These are phyloP conservation scores for Rhagoletis pomonella DNA, from an alignment of 1,140 invertebrate species.

Conservation along the genomic window DNA sequence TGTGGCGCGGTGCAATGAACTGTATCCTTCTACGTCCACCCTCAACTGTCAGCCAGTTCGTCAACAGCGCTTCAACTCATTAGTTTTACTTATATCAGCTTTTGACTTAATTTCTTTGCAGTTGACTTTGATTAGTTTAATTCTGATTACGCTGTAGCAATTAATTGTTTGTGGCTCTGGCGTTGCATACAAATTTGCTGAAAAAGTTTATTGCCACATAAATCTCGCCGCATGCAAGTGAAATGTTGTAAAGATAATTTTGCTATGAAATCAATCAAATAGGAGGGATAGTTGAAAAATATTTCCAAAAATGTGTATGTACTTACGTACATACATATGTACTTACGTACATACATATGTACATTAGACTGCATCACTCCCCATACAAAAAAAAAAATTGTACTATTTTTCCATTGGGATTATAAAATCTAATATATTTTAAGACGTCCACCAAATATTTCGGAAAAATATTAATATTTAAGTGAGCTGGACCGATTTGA, in stretches of 20 bases:
- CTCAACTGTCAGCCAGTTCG: slow-evolving; percentile 26
- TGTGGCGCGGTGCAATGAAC: not conserved
- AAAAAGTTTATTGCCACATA: slow-evolving; percentile 35
- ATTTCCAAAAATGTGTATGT: not conserved
- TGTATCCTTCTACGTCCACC: not conserved
- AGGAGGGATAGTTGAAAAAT: not conserved
- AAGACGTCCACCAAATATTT: no score
- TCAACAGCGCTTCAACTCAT: slow-evolving; percentile 47
- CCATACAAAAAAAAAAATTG: no score
- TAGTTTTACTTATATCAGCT: slow-evolving; percentile 45
- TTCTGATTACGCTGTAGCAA: slow-evolving; percentile 42
- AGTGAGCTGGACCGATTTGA: no score
- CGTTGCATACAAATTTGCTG: slow-evolving; percentile 41
- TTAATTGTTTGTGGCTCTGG: slow-evolving; percentile 15
- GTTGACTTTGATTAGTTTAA: slow-evolving; percentile 44
- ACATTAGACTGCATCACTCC: no score
- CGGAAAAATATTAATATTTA: no score
- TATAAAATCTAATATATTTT: no score
- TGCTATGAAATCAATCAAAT: slow-evolving; percentile 25
- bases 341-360: no score
- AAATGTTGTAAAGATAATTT: slow-evolving; percentile 8
- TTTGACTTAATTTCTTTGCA: slow-evolving; percentile 43
- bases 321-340: no score
- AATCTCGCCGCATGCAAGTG: slow-evolving; percentile 16
- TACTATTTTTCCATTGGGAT: no score